Evolutionary conservation across 2,888 invertebrate species (phyloP), one percentile per base, ranked within the genome.

Genomic region (Tuberolachnus salignus): DNA sequence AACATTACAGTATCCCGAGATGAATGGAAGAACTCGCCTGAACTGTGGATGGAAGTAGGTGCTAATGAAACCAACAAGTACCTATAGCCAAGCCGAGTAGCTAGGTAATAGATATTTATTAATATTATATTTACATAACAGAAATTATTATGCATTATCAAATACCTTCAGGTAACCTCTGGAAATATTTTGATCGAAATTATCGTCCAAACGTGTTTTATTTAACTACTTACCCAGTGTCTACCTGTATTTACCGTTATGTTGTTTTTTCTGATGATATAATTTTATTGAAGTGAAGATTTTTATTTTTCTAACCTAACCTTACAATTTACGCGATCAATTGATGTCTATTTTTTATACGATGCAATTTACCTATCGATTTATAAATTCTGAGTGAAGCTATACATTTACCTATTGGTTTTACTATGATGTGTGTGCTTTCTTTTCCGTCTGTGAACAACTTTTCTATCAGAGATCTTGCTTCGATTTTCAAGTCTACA

Each of bases 61-160:
- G 61, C 49, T 61, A 73, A 73, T 51, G 49, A 73, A 61, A 21
- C 19, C 49, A 73, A 61, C 51, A 63, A 73, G 61, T 72, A 34
- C 6, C n/a, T n/a, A n/a, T n/a, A n/a, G n/a, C n/a, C n/a, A 72
- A 72, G 61, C n/a, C 10, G 16, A 61, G n/a, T n/a, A n/a, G n/a
- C 61, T 21, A 34, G 63, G 72, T 21, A 34, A 61, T 63, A 42
- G 19, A 19, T 8, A 63, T 21, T 61, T 51, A 34, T 4, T 34
- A 34, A 34, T 34, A 6, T 34, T 4, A 6, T 34, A 34, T 73
- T 73, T 73, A 73, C 63, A 63, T 73, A 73, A 73, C 51, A 16
- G 21, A 34, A 73, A 59, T 46, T 63, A 64, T 21, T 71, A 61
- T 49, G 71, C 71, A 34, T 61, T 72, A 72, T 61, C 59, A 19